Evolutionary conservation across 2,797 vertebrate genomes (phyloP).

Genomic region (Margarornis squamiger): DNA sequence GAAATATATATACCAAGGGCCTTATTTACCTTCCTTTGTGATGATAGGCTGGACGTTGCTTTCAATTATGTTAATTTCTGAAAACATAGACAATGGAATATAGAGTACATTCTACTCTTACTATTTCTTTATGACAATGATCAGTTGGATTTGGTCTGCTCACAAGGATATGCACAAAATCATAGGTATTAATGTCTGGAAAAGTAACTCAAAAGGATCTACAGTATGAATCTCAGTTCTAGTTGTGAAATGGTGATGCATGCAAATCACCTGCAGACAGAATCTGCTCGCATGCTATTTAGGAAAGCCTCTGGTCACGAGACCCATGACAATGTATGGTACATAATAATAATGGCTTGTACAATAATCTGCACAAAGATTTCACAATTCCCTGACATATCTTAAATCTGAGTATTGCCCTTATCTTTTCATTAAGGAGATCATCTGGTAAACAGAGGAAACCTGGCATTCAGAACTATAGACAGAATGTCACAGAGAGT

Average conservation of each 20-base stretch:
- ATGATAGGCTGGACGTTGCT: constrained; percentile 76
- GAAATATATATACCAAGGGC: constrained; percentile 36
- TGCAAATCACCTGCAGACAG: neutral
- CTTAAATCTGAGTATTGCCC: neutral
- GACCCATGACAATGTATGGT: neutral
- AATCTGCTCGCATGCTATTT: neutral
- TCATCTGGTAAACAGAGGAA: neutral
- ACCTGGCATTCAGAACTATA: neutral
- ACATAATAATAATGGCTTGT: neutral
- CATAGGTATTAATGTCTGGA: neutral
- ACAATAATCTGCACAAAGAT: neutral
- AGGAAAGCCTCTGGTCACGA: neutral
- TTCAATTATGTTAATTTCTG: constrained; percentile 83
- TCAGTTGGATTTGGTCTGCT: neutral
- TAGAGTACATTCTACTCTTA: constrained; percentile 37
- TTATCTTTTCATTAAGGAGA: neutral
- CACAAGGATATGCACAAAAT: neutral
- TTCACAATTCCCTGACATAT: neutral
- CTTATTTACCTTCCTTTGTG: constrained; percentile 77
- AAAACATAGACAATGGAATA: constrained; percentile 74
- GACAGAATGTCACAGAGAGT: fast-evolving
- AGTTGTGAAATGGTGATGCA: neutral
- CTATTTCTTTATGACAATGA: neutral
- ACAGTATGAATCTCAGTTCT: neutral
- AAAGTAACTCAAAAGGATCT: neutral